These are phyloP conservation scores for Trimorus sp. DNA, from an alignment of 2,888 invertebrate species.

Conservation along the genomic window DNA sequence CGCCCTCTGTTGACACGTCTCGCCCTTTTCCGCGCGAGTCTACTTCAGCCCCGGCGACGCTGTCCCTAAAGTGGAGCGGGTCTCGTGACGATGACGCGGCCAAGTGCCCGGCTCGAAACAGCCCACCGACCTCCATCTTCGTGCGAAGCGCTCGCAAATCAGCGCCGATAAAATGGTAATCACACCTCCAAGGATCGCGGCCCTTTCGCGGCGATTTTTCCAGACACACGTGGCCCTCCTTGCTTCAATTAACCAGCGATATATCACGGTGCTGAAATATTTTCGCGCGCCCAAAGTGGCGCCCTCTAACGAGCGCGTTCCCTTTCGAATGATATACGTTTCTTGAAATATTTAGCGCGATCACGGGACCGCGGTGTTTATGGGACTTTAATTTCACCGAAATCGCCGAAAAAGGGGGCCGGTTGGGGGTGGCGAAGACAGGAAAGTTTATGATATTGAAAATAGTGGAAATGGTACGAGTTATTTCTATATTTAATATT, in stretches of 20 bases:
- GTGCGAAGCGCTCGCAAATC: slow-evolving; percentile 78
- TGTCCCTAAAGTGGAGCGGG: slow-evolving; percentile 41
- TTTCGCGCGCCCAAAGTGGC: no score
- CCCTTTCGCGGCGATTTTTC: slow-evolving; percentile 62
- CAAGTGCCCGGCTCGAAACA: slow-evolving; percentile 57
- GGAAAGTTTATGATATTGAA: no score
- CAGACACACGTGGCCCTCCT: slow-evolving; percentile 37
- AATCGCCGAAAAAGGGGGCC: no score
- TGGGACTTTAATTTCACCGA: no score
- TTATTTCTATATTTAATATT: no score
- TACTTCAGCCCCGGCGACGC: slow-evolving; percentile 55
- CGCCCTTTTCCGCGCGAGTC: slow-evolving; percentile 57
- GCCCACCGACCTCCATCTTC: slow-evolving; percentile 60
- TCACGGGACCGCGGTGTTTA: no score
- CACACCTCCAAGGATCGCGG: slow-evolving; percentile 64
- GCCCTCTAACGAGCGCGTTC: no score
- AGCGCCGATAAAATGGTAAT: slow-evolving; percentile 79
- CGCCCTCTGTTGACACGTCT: slow-evolving; percentile 54
- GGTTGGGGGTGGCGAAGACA: no score
- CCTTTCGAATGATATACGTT: no score
- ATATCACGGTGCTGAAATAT: slow-evolving; percentile 15
- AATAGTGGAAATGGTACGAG: no score
- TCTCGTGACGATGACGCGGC: slow-evolving; percentile 38
- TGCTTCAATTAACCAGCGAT: slow-evolving; percentile 56
- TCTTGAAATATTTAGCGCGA: no score